These are phyloP conservation scores for Teleiodes luculella DNA, from an alignment of 2,888 invertebrate species.

Conservation along the genomic window DNA sequence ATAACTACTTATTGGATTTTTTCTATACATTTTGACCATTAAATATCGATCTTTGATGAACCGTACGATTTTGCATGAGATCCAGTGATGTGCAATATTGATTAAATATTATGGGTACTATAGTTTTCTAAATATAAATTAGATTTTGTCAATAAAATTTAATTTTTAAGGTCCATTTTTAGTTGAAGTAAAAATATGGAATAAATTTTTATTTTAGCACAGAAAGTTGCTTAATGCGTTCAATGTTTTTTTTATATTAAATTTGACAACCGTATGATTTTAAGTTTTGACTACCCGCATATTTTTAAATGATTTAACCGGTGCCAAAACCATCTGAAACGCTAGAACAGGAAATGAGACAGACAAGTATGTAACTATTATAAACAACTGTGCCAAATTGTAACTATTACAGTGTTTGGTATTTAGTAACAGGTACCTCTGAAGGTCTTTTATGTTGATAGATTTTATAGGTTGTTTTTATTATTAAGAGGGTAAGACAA, in stretches of 20 bases:
- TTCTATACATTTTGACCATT: conserved; percentile 2
- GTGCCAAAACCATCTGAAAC: conserved; percentile 23
- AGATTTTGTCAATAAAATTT: conserved; percentile 49
- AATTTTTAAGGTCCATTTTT: conserved; percentile 53
- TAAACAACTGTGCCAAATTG: conserved; percentile 67
- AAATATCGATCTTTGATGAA: conserved; percentile 29
- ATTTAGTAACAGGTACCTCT: conserved; percentile 48
- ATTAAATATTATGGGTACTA: conserved; percentile 52
- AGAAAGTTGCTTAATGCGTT: conserved; percentile 20
- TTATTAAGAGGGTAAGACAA: conserved; percentile 73
- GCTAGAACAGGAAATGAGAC: conserved; percentile 21
- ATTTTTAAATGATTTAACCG: neutral
- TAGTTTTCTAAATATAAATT: conserved; percentile 52
- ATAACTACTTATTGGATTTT: conserved; percentile 11
- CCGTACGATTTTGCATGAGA: conserved; percentile 66
- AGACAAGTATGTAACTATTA: conserved; percentile 32
- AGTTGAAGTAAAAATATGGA: conserved; percentile 42
- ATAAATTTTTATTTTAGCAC: conserved; percentile 42
- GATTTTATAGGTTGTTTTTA: conserved; percentile 78
- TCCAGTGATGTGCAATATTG: conserved; percentile 63
- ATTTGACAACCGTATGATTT: conserved; percentile 24
- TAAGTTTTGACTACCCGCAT: conserved; percentile 22
- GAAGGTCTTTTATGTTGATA: conserved; percentile 69
- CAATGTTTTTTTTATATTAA: neutral
- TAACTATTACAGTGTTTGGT: conserved; percentile 42